Conservation (phyloP, 2,888 invertebrate genomes). For the Cataglyphis albicans region DNA sequence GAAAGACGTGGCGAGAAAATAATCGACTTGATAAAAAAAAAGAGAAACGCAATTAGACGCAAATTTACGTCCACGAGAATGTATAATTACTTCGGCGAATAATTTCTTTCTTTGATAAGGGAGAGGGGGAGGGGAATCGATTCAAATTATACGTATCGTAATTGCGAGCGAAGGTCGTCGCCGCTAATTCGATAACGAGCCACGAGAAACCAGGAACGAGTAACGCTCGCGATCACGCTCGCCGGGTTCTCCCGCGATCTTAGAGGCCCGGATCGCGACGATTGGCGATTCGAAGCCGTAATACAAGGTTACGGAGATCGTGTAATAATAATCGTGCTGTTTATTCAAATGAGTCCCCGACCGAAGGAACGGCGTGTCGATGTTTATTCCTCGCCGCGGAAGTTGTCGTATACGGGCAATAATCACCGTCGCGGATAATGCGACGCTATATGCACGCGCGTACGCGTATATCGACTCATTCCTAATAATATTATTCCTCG, state of each 20-base stretch:
- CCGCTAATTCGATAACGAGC: conserved; percentile 62
- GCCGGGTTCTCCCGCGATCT: conserved; percentile 4
- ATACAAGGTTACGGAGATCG: conserved; percentile 49
- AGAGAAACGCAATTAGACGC: background rate
- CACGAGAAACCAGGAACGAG: conserved; percentile 16
- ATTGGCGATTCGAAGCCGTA: conserved; percentile 43
- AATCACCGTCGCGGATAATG: conserved; percentile 55
- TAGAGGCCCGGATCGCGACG: conserved; percentile 17
- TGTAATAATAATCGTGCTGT: conserved; percentile 62
- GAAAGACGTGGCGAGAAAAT: background rate
- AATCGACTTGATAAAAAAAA: background rate
- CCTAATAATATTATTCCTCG: conserved; percentile 69
- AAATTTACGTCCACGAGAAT: background rate
- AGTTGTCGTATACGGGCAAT: conserved; percentile 64
- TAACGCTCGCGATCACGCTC: conserved; percentile 40
- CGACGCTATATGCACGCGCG: conserved; percentile 17
- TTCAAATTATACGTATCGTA: conserved; percentile 21
- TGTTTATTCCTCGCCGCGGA: conserved; percentile 64
- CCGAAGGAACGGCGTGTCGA: conserved; percentile 39
- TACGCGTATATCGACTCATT: conserved; percentile 55
- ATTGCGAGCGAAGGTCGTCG: conserved; percentile 39
- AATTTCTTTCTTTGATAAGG: background rate
- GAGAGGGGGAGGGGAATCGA: background rate
- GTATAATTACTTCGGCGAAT: background rate
- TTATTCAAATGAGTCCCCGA: conserved; percentile 67